phyloP scores from a whole-genome alignment of 1,140 invertebrate species.

The Drosophila funebris region DNA sequence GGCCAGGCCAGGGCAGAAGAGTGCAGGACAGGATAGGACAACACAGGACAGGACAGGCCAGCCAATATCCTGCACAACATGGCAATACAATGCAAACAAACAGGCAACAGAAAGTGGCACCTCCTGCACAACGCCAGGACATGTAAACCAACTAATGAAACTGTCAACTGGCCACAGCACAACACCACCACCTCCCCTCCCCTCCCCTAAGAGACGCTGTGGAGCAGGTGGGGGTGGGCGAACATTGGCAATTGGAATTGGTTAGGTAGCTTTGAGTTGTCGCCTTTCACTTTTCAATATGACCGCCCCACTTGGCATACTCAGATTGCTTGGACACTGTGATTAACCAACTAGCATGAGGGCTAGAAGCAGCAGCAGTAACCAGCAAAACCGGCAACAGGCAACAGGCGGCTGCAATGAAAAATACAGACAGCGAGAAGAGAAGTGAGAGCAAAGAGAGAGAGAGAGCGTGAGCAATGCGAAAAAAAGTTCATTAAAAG shows the following conservation, averaged over 20 bases:
- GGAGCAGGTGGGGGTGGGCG: no score
- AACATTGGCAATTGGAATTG: slow-evolving; percentile 4
- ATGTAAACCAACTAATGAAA: slow-evolving; percentile 81
- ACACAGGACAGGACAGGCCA: slow-evolving; percentile 2
- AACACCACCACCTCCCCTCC: slow-evolving; percentile 11
- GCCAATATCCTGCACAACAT: slow-evolving; percentile 79
- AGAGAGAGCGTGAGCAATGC: background rate
- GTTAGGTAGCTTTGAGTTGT: slow-evolving; percentile 15
- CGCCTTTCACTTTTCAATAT: slow-evolving; percentile 16
- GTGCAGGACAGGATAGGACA: background rate
- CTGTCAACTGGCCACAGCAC: slow-evolving; percentile 75
- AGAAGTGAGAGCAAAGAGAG: no score
- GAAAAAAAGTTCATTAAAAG: slow-evolving; percentile 62
- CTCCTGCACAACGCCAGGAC: slow-evolving; percentile 20
- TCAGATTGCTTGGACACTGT: slow-evolving; percentile 1
- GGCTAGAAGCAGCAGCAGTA: background rate
- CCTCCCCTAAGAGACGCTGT: no score
- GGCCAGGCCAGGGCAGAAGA: background rate
- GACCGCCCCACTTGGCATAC: background rate
- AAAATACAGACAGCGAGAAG: no score
- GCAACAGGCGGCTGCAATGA: slow-evolving; percentile 35
- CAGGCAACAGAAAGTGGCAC: slow-evolving; percentile 29
- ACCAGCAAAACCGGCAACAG: no score
- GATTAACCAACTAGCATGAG: slow-evolving; percentile 13
- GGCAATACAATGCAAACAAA: slow-evolving; percentile 77